phyloP scores from a whole-genome alignment of 2,888 invertebrate species.

The Geophilus truncorum region DNA sequence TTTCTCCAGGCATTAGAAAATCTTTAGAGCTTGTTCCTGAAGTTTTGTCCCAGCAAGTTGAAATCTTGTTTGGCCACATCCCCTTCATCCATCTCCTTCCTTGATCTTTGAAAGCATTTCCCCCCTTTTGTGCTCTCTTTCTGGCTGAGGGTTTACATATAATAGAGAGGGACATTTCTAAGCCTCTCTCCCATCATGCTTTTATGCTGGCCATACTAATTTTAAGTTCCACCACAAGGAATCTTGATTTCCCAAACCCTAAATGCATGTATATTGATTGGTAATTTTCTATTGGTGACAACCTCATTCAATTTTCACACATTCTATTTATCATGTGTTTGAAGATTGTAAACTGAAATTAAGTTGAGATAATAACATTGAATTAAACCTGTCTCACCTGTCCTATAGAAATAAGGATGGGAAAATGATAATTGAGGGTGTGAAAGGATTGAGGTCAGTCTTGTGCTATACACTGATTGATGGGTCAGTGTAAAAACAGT shows the following conservation, averaged over 20 bases:
- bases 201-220: not conserved
- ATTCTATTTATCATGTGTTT: no score
- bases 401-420: not conserved
- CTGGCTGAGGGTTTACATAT: not conserved
- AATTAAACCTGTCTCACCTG: not conserved
- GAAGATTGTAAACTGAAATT: not conserved
- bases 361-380: not conserved
- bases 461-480: not conserved
- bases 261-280: not conserved
- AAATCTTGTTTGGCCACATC: not conserved
- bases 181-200: not conserved
- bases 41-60: not conserved
- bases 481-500: constrained; percentile 6
- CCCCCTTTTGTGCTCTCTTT: not conserved
- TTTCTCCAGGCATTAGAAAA: not conserved
- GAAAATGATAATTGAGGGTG: not conserved
- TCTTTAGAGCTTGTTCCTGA: no score
- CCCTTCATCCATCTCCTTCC: not conserved
- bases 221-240: not conserved
- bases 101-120: not conserved
- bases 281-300: not conserved
- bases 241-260: not conserved
- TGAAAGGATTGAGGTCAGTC: not conserved
- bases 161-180: not conserved
- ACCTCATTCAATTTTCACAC: no score